Evolutionary conservation across 2,113 vertebrate genomes (phyloP).

Genomic region (Burhinus bistriatus): DNA sequence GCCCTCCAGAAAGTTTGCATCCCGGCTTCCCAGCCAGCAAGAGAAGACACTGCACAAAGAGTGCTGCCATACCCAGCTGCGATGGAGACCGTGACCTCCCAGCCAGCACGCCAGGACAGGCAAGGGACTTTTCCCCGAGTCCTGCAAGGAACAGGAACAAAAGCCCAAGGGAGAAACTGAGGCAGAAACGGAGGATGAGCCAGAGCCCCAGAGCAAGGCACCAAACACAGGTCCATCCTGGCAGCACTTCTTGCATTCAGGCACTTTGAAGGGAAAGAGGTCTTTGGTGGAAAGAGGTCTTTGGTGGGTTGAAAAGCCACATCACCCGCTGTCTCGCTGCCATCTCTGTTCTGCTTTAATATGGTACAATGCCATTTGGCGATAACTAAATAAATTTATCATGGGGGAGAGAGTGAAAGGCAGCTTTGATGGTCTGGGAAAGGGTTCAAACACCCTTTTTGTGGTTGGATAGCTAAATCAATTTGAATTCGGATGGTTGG

Average conservation of each 20-base stretch:
- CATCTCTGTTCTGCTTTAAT: neutral
- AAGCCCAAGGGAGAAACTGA: neutral
- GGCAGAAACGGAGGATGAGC: neutral
- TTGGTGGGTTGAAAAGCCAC: neutral
- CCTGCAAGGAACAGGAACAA: neutral
- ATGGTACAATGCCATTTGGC: neutral
- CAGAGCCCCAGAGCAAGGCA: neutral
- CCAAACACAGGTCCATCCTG: neutral
- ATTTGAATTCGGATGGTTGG: neutral
- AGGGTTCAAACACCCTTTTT: neutral
- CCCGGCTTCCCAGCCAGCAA: neutral
- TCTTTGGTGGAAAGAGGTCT: neutral
- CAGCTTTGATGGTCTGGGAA: neutral
- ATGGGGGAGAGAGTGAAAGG: neutral
- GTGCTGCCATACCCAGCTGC: neutral
- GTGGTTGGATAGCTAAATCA: too few relatives aligned
- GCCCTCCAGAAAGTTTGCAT: neutral
- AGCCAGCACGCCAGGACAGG: accelerated
- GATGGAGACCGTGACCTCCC: neutral
- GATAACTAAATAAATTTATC: too few relatives aligned
- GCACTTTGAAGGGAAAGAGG: neutral
- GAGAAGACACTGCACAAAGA: neutral
- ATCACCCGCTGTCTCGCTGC: neutral
- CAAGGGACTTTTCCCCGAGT: neutral
- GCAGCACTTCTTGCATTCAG: too few relatives aligned